Evolutionary conservation across 2,797 vertebrate species (phyloP).

Genomic region (Halcyon leucocephala): DNA sequence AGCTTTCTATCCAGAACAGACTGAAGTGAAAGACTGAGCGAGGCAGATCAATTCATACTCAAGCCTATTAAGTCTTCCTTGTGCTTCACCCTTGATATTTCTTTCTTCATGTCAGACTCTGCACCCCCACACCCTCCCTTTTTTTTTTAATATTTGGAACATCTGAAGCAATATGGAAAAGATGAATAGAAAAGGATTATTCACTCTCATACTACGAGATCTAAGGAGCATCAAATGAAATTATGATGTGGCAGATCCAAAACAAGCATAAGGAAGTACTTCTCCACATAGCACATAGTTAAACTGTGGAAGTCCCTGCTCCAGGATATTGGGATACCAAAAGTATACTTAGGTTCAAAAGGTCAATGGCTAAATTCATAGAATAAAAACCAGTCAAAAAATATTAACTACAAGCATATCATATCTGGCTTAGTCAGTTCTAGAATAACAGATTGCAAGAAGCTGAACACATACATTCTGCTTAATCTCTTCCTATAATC

Average conservation of each 20-base stretch:
- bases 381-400: conserved; percentile 21
- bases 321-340: conserved; percentile 59
- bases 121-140: rapidly evolving
- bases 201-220: conserved; percentile 51
- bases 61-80: background rate
- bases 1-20: background rate
- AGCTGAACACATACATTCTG: background rate
- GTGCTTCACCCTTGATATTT: background rate
- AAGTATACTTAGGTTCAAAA: conserved; percentile 49
- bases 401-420: background rate
- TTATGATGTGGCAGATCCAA: conserved; percentile 63
- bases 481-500: conserved; percentile 1
- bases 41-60: background rate
- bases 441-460: conserved; percentile 13
- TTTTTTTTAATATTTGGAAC: background rate
- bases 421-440: background rate
- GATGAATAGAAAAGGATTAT: conserved; percentile 53
- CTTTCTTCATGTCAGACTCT: background rate
- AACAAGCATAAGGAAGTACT: conserved; percentile 73
- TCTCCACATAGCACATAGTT: conserved; percentile 56
- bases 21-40: background rate
- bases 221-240: conserved; percentile 69
- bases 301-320: conserved; percentile 25
- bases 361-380: conserved; percentile 15
- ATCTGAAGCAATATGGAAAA: conserved; percentile 59